These are phyloP conservation scores for Melanostoma scalare DNA, from an alignment of 2,888 invertebrate genomes.

Conservation along the genomic window DNA sequence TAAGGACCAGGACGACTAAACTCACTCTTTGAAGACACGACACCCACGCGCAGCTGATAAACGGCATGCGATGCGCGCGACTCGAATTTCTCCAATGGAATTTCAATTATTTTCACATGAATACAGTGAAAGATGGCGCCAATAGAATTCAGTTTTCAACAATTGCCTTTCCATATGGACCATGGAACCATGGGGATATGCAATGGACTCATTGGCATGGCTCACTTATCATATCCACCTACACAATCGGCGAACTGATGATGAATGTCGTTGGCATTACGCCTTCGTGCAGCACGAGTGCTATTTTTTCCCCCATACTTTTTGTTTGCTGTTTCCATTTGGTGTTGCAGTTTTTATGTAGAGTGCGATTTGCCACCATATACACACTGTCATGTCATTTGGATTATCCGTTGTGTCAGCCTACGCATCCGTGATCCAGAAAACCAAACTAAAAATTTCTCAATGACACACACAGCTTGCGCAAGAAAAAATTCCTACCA, in stretches of 20 bases:
- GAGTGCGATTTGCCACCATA: slow-evolving; percentile 45
- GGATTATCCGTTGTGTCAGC: slow-evolving; percentile 59
- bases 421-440: slow-evolving; percentile 61
- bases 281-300: slow-evolving; percentile 63
- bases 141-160: slow-evolving; percentile 44
- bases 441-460: slow-evolving; percentile 39
- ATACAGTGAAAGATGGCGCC: slow-evolving; percentile 51
- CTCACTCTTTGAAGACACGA: slow-evolving; percentile 24
- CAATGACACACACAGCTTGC: slow-evolving; percentile 44
- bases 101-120: slow-evolving; percentile 70
- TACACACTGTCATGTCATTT: slow-evolving; percentile 58
- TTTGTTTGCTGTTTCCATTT: neutral
- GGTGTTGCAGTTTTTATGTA: slow-evolving; percentile 24
- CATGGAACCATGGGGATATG: slow-evolving; percentile 23
- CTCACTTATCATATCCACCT: slow-evolving; percentile 57
- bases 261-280: slow-evolving; percentile 61
- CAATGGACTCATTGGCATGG: slow-evolving; percentile 44
- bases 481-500: slow-evolving; percentile 28
- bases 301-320: slow-evolving; percentile 10
- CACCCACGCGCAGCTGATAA: slow-evolving; percentile 61
- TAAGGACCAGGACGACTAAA: no score
- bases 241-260: slow-evolving; percentile 48
- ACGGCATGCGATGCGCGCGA: slow-evolving; percentile 49
- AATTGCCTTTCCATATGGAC: slow-evolving; percentile 50
- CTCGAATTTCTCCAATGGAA: slow-evolving; percentile 70